phyloP scores from a whole-genome alignment of 2,888 invertebrate genomes.

The Zaprionus lineosus region DNA sequence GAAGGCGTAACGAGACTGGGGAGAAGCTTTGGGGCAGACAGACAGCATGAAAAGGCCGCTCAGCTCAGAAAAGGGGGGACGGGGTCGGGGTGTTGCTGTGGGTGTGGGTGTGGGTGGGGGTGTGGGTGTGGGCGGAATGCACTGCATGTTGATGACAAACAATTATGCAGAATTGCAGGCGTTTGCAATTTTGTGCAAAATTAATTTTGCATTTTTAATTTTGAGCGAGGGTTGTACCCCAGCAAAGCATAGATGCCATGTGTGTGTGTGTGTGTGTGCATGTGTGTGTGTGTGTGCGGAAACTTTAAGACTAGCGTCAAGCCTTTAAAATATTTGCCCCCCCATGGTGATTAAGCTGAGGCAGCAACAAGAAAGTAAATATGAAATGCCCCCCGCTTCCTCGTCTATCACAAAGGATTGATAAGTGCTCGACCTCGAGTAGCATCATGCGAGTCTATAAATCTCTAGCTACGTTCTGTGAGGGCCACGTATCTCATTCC shows the following conservation, averaged over 20 bases:
- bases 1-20: neutral
- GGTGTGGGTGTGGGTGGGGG: neutral
- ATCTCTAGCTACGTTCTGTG: constrained; percentile 9
- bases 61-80: too few relatives aligned
- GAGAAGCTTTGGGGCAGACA: neutral
- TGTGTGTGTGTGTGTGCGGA: constrained; percentile 8
- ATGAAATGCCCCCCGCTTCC: constrained; percentile 12
- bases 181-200: constrained; percentile 75
- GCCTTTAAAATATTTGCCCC: constrained; percentile 46
- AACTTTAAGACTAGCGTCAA: constrained; percentile 48
- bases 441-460: constrained; percentile 47
- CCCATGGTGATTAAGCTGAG: constrained; percentile 15
- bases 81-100: neutral
- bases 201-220: constrained; percentile 80
- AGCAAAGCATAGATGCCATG: too few relatives aligned
- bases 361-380: constrained; percentile 10
- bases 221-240: constrained; percentile 31
- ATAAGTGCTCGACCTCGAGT: constrained; percentile 59
- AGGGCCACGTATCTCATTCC: constrained; percentile 52
- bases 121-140: neutral
- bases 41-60: constrained; percentile 3
- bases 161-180: constrained; percentile 82
- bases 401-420: constrained; percentile 63
- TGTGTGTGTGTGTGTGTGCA: neutral
- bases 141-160: constrained; percentile 62